Evolutionary conservation across 2,797 vertebrate species (phyloP), one percentile per base, ranked within the genome.

Genomic region (Myotis planiceps): DNA sequence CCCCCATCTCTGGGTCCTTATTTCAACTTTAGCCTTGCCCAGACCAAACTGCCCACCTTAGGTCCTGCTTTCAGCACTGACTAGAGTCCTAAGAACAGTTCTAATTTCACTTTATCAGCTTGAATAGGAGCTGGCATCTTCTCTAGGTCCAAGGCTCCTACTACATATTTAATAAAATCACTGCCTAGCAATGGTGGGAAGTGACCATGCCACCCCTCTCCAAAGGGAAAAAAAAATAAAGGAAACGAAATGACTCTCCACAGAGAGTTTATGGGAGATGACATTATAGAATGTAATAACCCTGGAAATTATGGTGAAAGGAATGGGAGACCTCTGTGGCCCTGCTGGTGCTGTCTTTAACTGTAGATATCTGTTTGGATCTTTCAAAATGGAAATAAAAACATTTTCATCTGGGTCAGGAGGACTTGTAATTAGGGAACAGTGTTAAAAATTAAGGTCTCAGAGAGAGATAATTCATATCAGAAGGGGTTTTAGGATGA

Each of bases 301-400:
- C 2, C 21, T 58, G 6, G 12, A 79, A 83, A 19, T 89, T 75
- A 66, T 12, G 34, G 51, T 34, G 79, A 80, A 78, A 23, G 25
- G 49, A 78, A 16, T 27, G 45, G 69, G 29, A n/a, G 63, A 8
- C 51, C 10, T 80, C 79, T 39, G 21, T 9, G 49, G 25, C 34
- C 49, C 34, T 75, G 68, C 45, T 16, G 21, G 10, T 72, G 8
- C 55, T 45, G 3, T 63, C 55, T 94, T 71, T 92, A 49, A 37
- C 34, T 83, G 16, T 27, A n/a, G 1, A 0, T 69, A 23, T 49
- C 37, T 80, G 14, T 88, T 81, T 53, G 25, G 6, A 47, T 37
- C 23, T 90, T 72, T 63, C 53, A 55, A 84, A 89, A 82, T 10
- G 51, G 55, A 78, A 88, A 63, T n/a, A 80, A 63, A 92, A 83